Evolutionary conservation across 2,113 vertebrate genomes (phyloP).

Genomic region (Ursus arctos): DNA sequence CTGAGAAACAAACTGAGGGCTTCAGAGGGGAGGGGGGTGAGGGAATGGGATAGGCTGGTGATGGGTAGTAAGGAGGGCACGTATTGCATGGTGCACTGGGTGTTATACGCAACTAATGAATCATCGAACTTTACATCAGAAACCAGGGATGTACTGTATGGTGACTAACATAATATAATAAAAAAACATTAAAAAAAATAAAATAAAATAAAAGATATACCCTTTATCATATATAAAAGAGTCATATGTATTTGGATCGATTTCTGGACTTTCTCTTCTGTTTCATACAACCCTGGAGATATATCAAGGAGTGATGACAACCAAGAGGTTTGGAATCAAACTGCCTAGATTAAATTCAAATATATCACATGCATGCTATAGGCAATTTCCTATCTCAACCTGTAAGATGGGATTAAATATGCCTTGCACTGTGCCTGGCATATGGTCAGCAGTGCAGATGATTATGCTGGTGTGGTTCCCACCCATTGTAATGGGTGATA

Average conservation of each 20-base stretch:
- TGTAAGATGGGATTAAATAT: not conserved
- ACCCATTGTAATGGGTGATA: not conserved
- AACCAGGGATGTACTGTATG: no score
- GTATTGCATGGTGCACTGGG: no score
- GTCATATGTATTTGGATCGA: not conserved
- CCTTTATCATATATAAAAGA: not conserved
- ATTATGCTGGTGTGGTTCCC: not conserved
- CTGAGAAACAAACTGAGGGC: no score
- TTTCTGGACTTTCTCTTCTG: slow-evolving; percentile 33
- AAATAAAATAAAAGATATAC: not conserved
- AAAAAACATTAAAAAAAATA: no score
- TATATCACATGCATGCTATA: not conserved
- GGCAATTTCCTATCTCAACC: not conserved
- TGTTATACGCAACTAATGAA: no score
- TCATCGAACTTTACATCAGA: no score
- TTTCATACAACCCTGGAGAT: not conserved
- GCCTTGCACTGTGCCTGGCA: not conserved
- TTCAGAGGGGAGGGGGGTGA: no score
- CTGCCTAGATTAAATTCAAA: slow-evolving; percentile 27
- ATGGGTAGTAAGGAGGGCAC: no score
- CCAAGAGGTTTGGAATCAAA: not conserved
- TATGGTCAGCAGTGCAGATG: not conserved
- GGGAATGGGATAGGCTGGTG: no score
- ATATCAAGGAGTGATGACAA: not conserved
- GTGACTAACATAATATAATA: no score